phyloP scores from a whole-genome alignment of 2,113 vertebrate genomes.

The Perca schrenkii region DNA sequence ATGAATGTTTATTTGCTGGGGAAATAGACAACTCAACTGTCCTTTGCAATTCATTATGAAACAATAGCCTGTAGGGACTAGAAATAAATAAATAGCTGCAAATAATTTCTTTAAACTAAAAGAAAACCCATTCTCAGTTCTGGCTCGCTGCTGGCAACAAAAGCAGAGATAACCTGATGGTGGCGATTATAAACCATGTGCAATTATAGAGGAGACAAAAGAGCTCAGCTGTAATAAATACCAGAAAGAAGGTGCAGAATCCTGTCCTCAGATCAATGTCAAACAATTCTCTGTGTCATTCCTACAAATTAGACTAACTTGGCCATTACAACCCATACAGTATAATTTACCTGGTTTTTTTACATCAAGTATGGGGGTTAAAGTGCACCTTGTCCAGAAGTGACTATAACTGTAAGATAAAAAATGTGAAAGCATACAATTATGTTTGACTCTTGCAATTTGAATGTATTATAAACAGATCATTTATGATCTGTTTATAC shows the following conservation, averaged over 20 bases:
- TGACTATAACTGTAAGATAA: constrained; percentile 35
- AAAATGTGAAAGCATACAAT: constrained; percentile 48
- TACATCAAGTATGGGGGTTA: constrained; percentile 22
- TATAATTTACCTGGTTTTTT: neutral
- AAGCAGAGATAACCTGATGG: constrained; percentile 60
- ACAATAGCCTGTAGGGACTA: constrained; percentile 45
- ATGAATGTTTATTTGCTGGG: constrained; percentile 47
- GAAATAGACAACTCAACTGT: constrained; percentile 43
- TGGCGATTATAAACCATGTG: constrained; percentile 46
- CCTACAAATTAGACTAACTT: constrained; percentile 36
- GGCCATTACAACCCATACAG: constrained; percentile 23
- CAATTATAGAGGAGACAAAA: constrained; percentile 22
- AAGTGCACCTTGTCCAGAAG: constrained; percentile 46
- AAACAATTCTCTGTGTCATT: constrained; percentile 22
- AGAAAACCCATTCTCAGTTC: constrained; percentile 49
- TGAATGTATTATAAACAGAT: constrained; percentile 65
- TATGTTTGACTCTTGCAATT: constrained; percentile 57
- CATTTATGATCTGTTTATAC: no score
- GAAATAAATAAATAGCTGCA: constrained; percentile 53
- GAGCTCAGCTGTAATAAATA: constrained; percentile 21
- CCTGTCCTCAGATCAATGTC: constrained; percentile 42
- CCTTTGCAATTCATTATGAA: constrained; percentile 56
- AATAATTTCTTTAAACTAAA: constrained; percentile 63
- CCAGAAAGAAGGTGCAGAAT: constrained; percentile 2
- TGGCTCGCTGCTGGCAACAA: constrained; percentile 46